Conservation (phyloP, 2,888 invertebrate genomes). For the Seladonia tumulorum region DNA sequence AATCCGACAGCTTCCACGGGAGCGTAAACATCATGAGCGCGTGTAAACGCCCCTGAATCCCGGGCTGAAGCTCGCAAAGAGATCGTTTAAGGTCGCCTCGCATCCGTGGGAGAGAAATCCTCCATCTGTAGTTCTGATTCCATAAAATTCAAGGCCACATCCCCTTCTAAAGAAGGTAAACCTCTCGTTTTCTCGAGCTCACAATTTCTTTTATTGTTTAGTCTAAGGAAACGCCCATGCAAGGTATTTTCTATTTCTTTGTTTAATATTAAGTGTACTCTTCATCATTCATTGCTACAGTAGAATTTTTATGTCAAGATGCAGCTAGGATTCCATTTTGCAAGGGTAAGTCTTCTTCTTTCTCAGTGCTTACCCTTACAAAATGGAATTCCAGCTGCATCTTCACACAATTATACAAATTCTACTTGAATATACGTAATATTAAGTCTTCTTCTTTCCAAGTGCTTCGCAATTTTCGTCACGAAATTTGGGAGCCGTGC, state of each 20-base stretch:
- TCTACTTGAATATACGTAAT: too few relatives aligned
- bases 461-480: background rate
- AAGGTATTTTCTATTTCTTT: too few relatives aligned
- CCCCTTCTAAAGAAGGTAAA: background rate
- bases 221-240: background rate
- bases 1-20: conserved; percentile 31
- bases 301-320: too few relatives aligned
- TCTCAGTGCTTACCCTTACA: background rate
- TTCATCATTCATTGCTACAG: too few relatives aligned
- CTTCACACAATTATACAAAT: too few relatives aligned
- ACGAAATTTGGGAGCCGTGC: background rate
- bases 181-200: background rate
- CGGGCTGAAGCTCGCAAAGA: conserved; percentile 18
- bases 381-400: too few relatives aligned
- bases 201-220: background rate
- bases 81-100: conserved; percentile 14
- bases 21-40: conserved; percentile 55
- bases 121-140: background rate
- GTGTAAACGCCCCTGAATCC: conserved; percentile 48
- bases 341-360: too few relatives aligned
- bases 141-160: background rate
- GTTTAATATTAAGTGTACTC: too few relatives aligned
- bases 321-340: too few relatives aligned
- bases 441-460: too few relatives aligned
- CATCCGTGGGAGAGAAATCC: background rate